Base-by-base conservation (phyloP, 2,797 vertebrate species). In the Bovichtus diacanthus region DNA sequence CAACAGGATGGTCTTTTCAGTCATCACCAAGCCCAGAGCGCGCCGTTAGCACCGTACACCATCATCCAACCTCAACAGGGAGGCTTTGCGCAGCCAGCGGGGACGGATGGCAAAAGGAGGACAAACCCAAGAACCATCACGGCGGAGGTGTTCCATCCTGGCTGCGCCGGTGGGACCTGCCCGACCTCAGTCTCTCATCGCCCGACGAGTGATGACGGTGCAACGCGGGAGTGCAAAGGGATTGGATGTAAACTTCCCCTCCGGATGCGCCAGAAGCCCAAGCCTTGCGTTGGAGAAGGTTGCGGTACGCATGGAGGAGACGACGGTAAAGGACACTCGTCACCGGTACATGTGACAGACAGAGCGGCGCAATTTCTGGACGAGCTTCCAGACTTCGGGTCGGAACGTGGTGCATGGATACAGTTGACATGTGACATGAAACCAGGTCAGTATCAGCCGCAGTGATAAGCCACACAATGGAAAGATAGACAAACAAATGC, bases 401-500 rank as follows among this genome's bases (percentile, higher is more conserved):
- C 96, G 2, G 95, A 97, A 53, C 88, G 94, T 12, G 94, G 95
- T 9, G 94, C 95, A 4, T 95, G 94, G 10, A 95, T 97, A 73
- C 96, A 97, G 90, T 87, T 98, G 85, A 93, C 93, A 49, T 98
- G 96, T 81, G 96, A 97, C 88, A 94, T 96, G 77, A 96, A 95
- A 87, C 93, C 96, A 95, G 96, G 96, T 97, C n/a, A 70, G 91
- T 85, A 56, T 59, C n/a, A 15, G 9, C 6, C 46, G 15, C 41
- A 29, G 23, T 10, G 36, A 38, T 49, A 19, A 36, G 1, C 4
- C 50, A 38, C 27, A 55, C 10, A 44, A 69, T 13, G 4, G 5
- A 56, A 56, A 58, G 0, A 25, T 15, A 21, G 2, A 25, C 15
- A 9, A 31, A 25, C 6, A 21, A 9, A 53, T 29, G 25, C 66